A percentile compares a stretch with the other conserved stretches of the same genome.
These are phyloP conservation scores for Opisthograptis luteolata DNA, from an alignment of 2,888 invertebrate species.

Conservation along the genomic window DNA sequence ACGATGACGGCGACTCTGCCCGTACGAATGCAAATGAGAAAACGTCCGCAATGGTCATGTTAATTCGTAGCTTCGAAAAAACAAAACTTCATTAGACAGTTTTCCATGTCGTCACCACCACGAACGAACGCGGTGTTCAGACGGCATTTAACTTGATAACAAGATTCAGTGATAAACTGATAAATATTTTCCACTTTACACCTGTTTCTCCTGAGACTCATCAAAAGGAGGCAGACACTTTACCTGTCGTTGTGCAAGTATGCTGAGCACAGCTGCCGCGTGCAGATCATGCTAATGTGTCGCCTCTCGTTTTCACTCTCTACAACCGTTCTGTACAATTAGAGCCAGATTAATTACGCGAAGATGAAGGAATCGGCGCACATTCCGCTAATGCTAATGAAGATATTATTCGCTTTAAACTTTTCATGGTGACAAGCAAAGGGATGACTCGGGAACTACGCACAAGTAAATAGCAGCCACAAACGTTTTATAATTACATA, in stretches of 20 bases:
- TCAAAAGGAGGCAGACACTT: too few species aligned
- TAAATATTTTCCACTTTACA: too few species aligned
- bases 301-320: constrained; percentile 32
- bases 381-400: background rate
- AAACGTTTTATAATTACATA: background rate
- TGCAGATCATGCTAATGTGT: constrained; percentile 25
- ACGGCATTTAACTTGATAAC: too few species aligned
- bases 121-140: too few species aligned
- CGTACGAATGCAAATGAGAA: background rate
- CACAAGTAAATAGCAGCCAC: background rate
- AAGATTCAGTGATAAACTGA: too few species aligned
- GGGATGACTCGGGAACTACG: background rate
- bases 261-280: constrained; percentile 6
- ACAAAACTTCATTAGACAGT: too few species aligned
- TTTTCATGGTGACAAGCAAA: constrained; percentile 10
- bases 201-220: too few species aligned
- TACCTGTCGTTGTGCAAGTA: background rate
- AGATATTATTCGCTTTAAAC: constrained; percentile 5
- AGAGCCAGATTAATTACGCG: constrained; percentile 1
- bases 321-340: constrained; percentile 27
- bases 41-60: background rate
- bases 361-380: background rate
- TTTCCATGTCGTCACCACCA: too few species aligned
- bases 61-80: background rate
- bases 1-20: background rate